Percentiles rank a stretch among this genome's conserved stretches.
These are phyloP conservation scores for Tor tambroides DNA, from an alignment of 2,113 vertebrate species.

Conservation along the genomic window DNA sequence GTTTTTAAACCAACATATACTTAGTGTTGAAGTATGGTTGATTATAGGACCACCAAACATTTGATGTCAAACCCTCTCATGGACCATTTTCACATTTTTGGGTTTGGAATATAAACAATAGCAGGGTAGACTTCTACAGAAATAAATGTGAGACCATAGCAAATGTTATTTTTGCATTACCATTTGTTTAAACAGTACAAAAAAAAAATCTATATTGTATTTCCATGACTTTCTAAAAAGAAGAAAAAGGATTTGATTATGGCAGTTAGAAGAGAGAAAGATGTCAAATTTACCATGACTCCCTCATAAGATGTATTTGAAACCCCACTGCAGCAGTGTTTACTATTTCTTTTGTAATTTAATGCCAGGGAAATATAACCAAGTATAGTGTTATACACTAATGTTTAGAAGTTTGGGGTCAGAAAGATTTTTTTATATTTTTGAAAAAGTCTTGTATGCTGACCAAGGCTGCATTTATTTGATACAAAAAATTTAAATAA, in stretches of 20 bases:
- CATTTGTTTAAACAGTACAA: neutral
- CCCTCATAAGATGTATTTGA: neutral
- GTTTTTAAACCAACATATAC: constrained; percentile 5
- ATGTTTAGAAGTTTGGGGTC: neutral
- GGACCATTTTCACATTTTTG: constrained; percentile 20
- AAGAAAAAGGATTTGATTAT: neutral
- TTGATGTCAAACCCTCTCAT: neutral
- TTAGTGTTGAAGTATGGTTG: neutral
- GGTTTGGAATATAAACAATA: neutral
- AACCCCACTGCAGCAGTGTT: neutral
- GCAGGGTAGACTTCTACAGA: neutral
- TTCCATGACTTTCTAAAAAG: neutral
- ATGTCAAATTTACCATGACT: neutral
- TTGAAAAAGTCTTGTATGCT: neutral
- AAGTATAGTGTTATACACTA: neutral
- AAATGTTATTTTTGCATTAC: constrained; percentile 4
- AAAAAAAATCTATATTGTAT: neutral
- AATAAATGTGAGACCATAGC: neutral
- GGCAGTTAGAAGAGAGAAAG: neutral
- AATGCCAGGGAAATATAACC: neutral
- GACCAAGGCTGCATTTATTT: neutral
- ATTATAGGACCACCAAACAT: neutral
- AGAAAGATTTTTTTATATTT: neutral
- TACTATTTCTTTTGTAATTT: neutral
- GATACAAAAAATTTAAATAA: neutral